These are phyloP conservation scores for Argya squamiceps DNA, from an alignment of 2,797 vertebrate species.

Conservation along the genomic window DNA sequence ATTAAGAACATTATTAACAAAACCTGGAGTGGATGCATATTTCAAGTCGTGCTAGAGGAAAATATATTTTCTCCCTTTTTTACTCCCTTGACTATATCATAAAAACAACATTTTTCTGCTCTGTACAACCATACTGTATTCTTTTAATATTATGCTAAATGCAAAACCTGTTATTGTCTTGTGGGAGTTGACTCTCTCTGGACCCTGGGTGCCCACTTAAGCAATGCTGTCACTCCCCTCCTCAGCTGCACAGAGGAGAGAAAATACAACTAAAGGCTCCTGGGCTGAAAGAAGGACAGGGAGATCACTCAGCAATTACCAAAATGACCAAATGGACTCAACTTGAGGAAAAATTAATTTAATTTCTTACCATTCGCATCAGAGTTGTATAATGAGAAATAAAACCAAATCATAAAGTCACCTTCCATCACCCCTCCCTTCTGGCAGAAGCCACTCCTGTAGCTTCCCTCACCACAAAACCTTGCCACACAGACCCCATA, in stretches of 20 bases:
- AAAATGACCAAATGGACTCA: not conserved
- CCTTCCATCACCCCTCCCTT: not conserved
- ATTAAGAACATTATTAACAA: conserved; percentile 68
- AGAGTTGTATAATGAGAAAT: not conserved
- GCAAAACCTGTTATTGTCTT: conserved; percentile 2
- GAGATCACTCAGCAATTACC: not conserved
- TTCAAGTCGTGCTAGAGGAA: conserved; percentile 29
- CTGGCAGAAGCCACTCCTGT: not conserved
- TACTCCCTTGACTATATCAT: not conserved
- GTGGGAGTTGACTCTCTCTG: not conserved
- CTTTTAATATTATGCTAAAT: conserved; percentile 18
- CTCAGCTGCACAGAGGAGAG: not conserved
- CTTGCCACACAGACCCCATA: not conserved
- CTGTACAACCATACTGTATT: not conserved
- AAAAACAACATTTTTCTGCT: conserved; percentile 23
- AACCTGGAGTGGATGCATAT: conserved; percentile 52
- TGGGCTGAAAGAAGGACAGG: not conserved
- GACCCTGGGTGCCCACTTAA: not conserved
- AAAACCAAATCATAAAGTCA: not conserved
- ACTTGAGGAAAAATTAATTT: not conserved
- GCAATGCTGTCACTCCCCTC: not conserved
- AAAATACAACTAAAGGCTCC: not conserved
- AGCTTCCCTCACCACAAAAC: not conserved
- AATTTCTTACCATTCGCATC: not conserved
- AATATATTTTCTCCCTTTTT: conserved; percentile 7